These are phyloP conservation scores for Cynopterus brachyotis DNA, from an alignment of 2,113 vertebrate genomes.

Conservation along the genomic window DNA sequence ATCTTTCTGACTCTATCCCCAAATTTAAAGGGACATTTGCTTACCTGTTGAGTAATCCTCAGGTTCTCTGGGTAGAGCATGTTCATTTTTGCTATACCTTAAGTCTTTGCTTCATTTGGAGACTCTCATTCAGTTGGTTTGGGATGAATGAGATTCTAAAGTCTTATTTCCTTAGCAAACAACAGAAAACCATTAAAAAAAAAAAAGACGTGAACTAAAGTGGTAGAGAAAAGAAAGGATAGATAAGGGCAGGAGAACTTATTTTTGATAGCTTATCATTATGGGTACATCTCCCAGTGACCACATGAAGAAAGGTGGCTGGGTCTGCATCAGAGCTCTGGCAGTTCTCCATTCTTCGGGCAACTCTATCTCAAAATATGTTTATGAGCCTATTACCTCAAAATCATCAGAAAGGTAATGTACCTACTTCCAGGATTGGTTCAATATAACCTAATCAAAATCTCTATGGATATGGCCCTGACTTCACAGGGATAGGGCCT, in stretches of 20 bases:
- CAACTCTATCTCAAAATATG: background rate
- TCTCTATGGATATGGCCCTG: accelerated
- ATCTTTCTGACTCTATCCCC: background rate
- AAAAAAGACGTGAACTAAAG: background rate
- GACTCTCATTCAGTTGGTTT: background rate
- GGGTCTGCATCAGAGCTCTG: background rate
- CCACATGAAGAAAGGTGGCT: background rate
- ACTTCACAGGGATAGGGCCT: accelerated
- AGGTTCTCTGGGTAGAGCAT: background rate
- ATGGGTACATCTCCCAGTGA: accelerated
- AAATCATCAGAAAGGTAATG: background rate
- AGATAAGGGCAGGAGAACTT: accelerated
- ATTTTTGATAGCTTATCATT: background rate
- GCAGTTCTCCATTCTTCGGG: background rate
- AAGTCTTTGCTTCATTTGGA: background rate
- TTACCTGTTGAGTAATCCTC: background rate
- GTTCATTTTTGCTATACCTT: background rate
- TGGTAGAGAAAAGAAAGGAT: background rate
- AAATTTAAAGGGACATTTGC: background rate
- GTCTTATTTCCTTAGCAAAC: background rate
- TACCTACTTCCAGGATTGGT: background rate
- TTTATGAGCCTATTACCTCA: background rate
- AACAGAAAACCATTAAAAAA: background rate
- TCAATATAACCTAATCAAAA: background rate
- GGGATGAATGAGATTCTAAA: background rate